Conservation (phyloP, 2,113 vertebrate genomes). For the Dipodomys spectabilis region DNA sequence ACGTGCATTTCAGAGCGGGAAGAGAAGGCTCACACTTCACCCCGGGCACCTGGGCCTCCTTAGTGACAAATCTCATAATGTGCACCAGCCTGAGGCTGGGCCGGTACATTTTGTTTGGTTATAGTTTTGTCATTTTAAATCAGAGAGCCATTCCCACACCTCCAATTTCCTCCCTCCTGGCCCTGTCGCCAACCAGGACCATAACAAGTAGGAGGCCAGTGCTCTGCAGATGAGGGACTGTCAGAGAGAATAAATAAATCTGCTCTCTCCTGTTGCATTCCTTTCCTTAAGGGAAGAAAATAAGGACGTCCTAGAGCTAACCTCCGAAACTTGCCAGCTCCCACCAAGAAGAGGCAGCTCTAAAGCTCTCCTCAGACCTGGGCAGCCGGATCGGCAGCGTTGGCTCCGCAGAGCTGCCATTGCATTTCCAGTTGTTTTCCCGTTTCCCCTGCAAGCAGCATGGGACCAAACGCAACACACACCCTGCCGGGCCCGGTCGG, state of each 20-base stretch:
- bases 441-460: not conserved
- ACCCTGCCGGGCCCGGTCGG: not conserved
- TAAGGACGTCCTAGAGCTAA: slow-evolving; percentile 39
- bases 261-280: slow-evolving; percentile 36
- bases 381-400: not conserved
- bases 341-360: not conserved
- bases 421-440: slow-evolving; percentile 47
- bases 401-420: not conserved
- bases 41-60: no score
- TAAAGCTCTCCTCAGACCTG: not conserved
- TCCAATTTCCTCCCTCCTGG: slow-evolving; percentile 57
- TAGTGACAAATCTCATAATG: not conserved
- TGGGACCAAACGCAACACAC: slow-evolving; percentile 33
- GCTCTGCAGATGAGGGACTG: slow-evolving; percentile 52
- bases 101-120: not conserved
- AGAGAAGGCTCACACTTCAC: not conserved
- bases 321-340: slow-evolving; percentile 41
- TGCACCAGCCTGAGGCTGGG: not conserved
- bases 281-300: slow-evolving; percentile 61
- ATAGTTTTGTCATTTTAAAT: slow-evolving; percentile 47
- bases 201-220: slow-evolving; percentile 16
- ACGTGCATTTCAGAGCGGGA: not conserved
- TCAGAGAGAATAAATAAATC: slow-evolving; percentile 65
- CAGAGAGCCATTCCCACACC: slow-evolving; percentile 9
- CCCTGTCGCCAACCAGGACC: slow-evolving; percentile 42